Conservation (phyloP, 1,140 invertebrate species). For the Neodiprion fabricii region DNA sequence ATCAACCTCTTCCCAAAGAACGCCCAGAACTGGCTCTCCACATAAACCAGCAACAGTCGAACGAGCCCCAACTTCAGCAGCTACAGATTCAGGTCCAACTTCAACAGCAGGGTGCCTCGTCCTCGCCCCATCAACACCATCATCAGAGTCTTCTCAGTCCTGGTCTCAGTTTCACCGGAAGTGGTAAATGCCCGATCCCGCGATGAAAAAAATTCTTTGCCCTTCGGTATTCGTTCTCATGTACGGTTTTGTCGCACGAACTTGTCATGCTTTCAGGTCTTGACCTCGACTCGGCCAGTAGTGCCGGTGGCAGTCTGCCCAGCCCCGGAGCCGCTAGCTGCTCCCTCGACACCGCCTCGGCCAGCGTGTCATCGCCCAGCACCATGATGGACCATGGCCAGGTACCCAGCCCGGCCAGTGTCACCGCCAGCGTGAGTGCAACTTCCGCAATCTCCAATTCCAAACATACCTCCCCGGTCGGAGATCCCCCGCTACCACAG, state of each 20-base stretch:
- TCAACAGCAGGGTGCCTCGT: constrained; percentile 34
- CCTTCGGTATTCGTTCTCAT: neutral
- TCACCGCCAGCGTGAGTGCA: constrained; percentile 64
- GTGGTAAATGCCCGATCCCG: constrained; percentile 46
- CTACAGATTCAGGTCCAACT: constrained; percentile 70
- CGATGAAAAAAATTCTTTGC: constrained; percentile 4
- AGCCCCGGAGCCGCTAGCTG: constrained; percentile 74
- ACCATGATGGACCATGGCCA: constrained; percentile 61
- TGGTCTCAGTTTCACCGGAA: constrained; percentile 72
- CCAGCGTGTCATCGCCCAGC: constrained; percentile 65
- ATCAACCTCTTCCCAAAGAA: constrained; percentile 58
- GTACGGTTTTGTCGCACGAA: neutral
- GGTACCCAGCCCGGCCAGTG: constrained; percentile 69
- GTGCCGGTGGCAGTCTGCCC: constrained; percentile 73
- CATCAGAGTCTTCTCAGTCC: constrained; percentile 70
- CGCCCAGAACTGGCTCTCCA: constrained; percentile 58
- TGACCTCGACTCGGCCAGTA: constrained; percentile 78
- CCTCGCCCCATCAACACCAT: constrained; percentile 63
- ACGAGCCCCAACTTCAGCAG: constrained; percentile 66
- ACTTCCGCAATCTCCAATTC: constrained; percentile 46
- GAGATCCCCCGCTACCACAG: constrained; percentile 58
- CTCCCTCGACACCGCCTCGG: constrained; percentile 69
- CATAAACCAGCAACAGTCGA: constrained; percentile 53
- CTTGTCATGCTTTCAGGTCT: constrained; percentile 51
- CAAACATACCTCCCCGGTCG: constrained; percentile 45